Base-by-base conservation (phyloP, 2,888 invertebrate genomes). In the Phyllotreta cruciferae region DNA sequence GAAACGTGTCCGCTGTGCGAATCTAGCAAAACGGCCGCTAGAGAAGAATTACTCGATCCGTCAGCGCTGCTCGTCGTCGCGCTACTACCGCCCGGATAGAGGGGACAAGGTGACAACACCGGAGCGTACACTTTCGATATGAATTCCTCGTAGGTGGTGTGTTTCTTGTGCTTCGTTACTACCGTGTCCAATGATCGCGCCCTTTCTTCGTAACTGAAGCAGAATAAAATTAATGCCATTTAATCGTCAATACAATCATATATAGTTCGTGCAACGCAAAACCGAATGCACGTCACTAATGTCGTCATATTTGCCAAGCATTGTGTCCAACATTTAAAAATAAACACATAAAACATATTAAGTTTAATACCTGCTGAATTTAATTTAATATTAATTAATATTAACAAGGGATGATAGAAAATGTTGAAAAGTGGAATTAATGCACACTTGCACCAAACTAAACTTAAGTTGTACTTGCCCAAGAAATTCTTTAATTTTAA, bases 111-210 rank as follows among this genome's bases (percentile, higher is more conserved):
- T n/a, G 83, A 82, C 63, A 86, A 85, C 66, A 87, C 84, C 0
- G 90, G 90, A 66, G 87, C 88, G 76, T 88, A 91, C 60, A 91
- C 87, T 73, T 88, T 86, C 9, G 89, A 86, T 61, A 89, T 87
- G 80, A 94, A 98, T 70, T 91, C 90, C 83, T 98, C 98, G 83
- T 94, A 98, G 57, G 95, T 95, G 68, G 92, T 89, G 64, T 89
- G 88, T 79, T 91, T 91, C 79, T 93, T 92, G 82, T 96, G 94
- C 73, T 92, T 89, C 64, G 87, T 86, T 61, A 94, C 91, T 35
- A 98, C 91, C 56, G 90, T 92, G 75, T 92, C 91, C 68, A 98
- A 85, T 35, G 90, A 90, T 70, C 93, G 87, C 71, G 92, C 90
- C 71, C 97, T 87, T 83, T 97, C 97, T 81, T 94, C 92, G 82